Percentiles rank a stretch among this genome's conserved stretches.
These are phyloP conservation scores for Barnardius zonarius DNA, from an alignment of 2,113 vertebrate genomes.

Conservation along the genomic window DNA sequence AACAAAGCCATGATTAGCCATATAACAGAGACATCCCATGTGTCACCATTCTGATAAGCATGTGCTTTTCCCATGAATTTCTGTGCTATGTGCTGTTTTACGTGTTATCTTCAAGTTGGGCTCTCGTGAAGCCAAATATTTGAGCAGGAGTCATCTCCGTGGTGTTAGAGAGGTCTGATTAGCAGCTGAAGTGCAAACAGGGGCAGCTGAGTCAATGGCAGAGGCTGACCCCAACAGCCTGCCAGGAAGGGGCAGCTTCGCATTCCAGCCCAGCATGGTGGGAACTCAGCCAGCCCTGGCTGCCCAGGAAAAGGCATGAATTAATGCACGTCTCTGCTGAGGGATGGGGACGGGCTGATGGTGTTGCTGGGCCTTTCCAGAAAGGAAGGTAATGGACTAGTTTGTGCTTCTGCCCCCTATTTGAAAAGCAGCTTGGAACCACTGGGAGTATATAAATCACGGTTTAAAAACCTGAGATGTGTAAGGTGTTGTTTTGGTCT, in stretches of 20 bases:
- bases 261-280: neutral
- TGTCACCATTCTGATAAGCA: neutral
- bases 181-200: neutral
- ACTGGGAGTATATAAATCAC: neutral
- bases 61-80: neutral
- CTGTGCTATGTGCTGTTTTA: fast-evolving
- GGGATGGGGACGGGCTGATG: neutral
- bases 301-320: constrained; percentile 34
- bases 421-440: neutral
- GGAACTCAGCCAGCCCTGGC: neutral
- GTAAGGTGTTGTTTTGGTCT: neutral
- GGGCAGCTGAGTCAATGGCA: constrained; percentile 31
- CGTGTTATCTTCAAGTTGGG: neutral
- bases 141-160: neutral
- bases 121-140: neutral
- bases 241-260: constrained; percentile 5
- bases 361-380: neutral
- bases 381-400: neutral
- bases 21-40: neutral
- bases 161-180: neutral
- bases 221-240: constrained; percentile 7
- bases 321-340: neutral
- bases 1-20: neutral
- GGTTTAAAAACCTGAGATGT: neutral
- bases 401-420: neutral